These are phyloP conservation scores for Epizoanthus ramosus DNA, from an alignment of 92 coral and sea anemone genomes.

Conservation along the genomic window DNA sequence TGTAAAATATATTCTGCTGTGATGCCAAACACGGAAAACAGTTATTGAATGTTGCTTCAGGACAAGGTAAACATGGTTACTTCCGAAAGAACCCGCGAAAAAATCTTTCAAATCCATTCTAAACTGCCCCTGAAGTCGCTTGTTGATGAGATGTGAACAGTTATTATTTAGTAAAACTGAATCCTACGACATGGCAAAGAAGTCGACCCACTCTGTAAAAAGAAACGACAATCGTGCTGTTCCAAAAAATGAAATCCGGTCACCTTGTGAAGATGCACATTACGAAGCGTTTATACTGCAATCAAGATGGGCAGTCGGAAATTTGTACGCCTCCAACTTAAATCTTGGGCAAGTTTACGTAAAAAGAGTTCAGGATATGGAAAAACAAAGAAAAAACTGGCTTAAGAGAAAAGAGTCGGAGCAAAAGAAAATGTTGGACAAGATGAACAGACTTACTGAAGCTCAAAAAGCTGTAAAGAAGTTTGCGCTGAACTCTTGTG, in stretches of 20 bases:
- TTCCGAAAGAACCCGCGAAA: not conserved
- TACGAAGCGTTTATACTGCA: conserved; percentile 80
- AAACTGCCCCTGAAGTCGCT: not conserved
- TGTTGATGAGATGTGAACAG: not conserved
- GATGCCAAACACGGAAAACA: not conserved
- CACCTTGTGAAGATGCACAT: conserved; percentile 82
- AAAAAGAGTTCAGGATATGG: conserved; percentile 66
- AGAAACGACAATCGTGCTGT: not conserved
- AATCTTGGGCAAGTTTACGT: conserved; percentile 79
- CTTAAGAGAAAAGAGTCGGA: conserved; percentile 69
- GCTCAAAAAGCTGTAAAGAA: conserved; percentile 44
- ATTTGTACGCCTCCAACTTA: conserved; percentile 78
- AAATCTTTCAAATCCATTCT: not conserved
- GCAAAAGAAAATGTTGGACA: conserved; percentile 61
- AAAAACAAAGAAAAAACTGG: conserved; percentile 80
- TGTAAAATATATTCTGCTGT: not conserved
- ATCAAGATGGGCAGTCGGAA: conserved; percentile 82
- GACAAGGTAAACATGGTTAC: not conserved
- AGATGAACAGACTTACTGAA: conserved; percentile 58
- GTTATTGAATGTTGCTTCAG: not conserved
- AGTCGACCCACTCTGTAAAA: not conserved
- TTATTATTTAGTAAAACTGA: not conserved
- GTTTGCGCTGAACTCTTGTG: not conserved
- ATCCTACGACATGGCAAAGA: conserved; percentile 2
- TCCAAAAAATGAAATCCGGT: conserved; percentile 49